Conservation (phyloP, 2,888 invertebrate species). For the Tiphia femorata region DNA sequence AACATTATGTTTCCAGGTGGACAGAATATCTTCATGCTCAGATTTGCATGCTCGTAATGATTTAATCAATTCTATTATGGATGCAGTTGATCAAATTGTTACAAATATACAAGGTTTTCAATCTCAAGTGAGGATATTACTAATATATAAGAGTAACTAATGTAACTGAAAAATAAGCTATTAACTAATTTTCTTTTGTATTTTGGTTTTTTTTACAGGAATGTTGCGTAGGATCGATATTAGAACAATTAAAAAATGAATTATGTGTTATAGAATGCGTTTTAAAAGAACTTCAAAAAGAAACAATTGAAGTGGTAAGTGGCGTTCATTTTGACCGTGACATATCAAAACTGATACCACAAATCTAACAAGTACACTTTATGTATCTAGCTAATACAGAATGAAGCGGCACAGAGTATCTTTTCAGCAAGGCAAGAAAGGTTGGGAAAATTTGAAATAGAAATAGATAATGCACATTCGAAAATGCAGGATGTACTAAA, state of each 20-base stretch:
- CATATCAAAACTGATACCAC: not conserved
- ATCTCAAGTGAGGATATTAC: conserved; percentile 40
- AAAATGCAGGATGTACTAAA: conserved; percentile 62
- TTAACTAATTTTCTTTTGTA: no score
- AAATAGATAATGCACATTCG: conserved; percentile 58
- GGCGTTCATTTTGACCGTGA: conserved; percentile 8
- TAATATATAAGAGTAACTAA: not conserved
- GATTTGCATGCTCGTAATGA: conserved; percentile 46
- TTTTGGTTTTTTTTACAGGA: conserved; percentile 42
- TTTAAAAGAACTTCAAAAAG: conserved; percentile 52
- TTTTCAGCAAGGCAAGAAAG: conserved; percentile 49
- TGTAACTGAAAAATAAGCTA: conserved; percentile 5
- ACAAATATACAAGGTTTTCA: conserved; percentile 48
- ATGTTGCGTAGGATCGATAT: conserved; percentile 30
- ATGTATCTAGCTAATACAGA: conserved; percentile 50
- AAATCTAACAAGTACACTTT: not conserved
- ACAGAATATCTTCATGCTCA: conserved; percentile 30
- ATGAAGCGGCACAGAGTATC: conserved; percentile 47
- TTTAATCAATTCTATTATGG: conserved; percentile 49
- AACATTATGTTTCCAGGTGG: conserved; percentile 36
- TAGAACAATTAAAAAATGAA: conserved; percentile 48
- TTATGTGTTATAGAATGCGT: conserved; percentile 45
- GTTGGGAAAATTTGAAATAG: conserved; percentile 57
- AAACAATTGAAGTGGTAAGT: conserved; percentile 56
- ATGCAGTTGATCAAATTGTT: conserved; percentile 58